Conservation (phyloP, 2,113 vertebrate genomes). For the Chitala chitala region DNA sequence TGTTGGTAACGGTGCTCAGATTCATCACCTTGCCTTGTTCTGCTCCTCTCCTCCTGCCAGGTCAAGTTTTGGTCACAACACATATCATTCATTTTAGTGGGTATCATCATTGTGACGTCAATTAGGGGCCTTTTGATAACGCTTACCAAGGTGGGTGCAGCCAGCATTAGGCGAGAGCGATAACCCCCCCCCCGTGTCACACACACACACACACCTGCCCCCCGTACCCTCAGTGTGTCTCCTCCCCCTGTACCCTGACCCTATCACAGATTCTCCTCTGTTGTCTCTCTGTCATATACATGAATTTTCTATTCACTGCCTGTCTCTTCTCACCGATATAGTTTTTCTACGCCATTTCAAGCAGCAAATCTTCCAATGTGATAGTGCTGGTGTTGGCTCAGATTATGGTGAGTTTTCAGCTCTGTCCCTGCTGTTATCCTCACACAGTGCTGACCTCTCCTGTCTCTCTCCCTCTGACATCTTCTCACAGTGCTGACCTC, state of each 20-base stretch:
- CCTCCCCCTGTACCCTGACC: neutral
- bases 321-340: conserved; percentile 43
- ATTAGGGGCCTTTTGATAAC: conserved; percentile 94
- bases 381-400: conserved; percentile 96
- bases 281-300: neutral
- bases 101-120: conserved; percentile 97
- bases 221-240: neutral
- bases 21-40: neutral
- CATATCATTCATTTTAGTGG: conserved; percentile 96
- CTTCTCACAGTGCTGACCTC: neutral
- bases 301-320: neutral
- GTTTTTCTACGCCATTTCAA: conserved; percentile 98
- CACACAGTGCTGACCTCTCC: neutral
- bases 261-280: neutral
- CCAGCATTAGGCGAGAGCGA: no score
- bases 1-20: no score
- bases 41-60: conserved; percentile 55
- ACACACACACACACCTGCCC: no score
- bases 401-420: conserved; percentile 84
- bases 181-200: neutral
- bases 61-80: conserved; percentile 99
- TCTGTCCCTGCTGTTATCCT: no score
- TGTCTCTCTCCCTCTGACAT: neutral
- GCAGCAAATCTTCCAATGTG: conserved; percentile 97
- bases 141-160: conserved; percentile 84